Base-by-base conservation (phyloP, 2,797 vertebrate species). In the Malacoraja senta region DNA sequence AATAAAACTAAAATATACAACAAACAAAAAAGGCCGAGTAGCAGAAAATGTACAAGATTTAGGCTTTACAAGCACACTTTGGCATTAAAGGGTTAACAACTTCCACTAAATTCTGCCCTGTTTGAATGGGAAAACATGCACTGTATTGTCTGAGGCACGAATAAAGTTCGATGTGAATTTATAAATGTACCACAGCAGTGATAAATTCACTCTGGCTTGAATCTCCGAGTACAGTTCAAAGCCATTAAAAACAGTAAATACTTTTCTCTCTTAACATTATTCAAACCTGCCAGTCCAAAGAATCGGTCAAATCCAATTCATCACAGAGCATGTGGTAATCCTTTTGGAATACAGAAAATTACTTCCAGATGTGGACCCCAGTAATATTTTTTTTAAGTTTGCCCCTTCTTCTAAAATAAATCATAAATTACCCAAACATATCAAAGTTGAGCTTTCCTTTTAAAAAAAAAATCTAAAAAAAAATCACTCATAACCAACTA, bases 301-400 rank as follows among this genome's bases (percentile, higher is more conserved):
- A 93, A 97, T 97, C 96, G 93, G 96, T 96, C 96, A 96, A 97
- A 96, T 96, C 96, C 96, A 96, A 96, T 96, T 96, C 96, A 97
- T 97, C 96, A 96, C 96, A 97, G 97, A 97, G 97, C 96, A 97
- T 97, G 97, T 97, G 96, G 96, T 97, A 97, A 97, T 97, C 96
- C 96, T 96, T 95, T 95, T 96, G 97, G 97, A 97, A 97, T 97
- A 97, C 96, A 95, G 96, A 96, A 96, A 97, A 97, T 96, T 96
- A 96, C 94, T 97, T 96, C 97, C 97, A 97, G 97, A 97, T 97
- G 97, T 97, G 96, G 96, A 95, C 95, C 68, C 95, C 96, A 96
- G 96, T 96, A 96, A 94, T 95, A 92, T 92, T 92, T 80, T 38
- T 76, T 53, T 29, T 29, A 72, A 17, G 24, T 92, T 92, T 92